Base-by-base conservation (phyloP, 2,113 vertebrate genomes). In the Saimiri boliviensis region DNA sequence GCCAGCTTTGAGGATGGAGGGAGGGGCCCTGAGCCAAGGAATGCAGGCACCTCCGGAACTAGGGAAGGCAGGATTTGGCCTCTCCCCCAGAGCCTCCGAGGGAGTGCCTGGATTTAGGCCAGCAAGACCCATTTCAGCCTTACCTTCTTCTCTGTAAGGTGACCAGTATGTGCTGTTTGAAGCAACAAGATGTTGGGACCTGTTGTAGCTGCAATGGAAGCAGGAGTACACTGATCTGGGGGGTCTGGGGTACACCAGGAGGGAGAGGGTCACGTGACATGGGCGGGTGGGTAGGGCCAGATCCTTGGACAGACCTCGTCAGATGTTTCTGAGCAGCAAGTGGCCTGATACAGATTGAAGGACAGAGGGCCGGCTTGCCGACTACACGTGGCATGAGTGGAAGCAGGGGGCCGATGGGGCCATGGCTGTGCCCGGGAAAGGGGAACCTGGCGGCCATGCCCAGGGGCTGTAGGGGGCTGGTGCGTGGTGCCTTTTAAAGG, bases 381-480 rank as follows among this genome's bases (percentile, higher is more conserved):
- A 9, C 1, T 20, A 6, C 16, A 58, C 5, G 30, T 8, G 70
- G 19, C 86, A 23, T 6, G 70, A 30, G 40, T 13, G 1, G 52
- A 27, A 42, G 37, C 70, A 19, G 16, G 27, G 9, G 2, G 19
- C 19, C 11, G 0, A 0, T n/a, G 35, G 76, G 47, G 12, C 8
- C 32, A 8, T 7, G 1, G 88, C 42, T 17, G n/a, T 4, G n/a
- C 1, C 10, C 14, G 0, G 73, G n/a, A 40, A 6, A 13, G 23
- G 37, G n/a, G 76, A 63, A 0, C 6, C 25, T 0, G 45, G 40
- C 1, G 1, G 8, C 19, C 12, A 3, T 12, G 8, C 16, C 1
- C 20, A 20, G 42, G 4, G 14, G 23, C 79, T 14, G 21, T 1
- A 2, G 2, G 1, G 6, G 14, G 58, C 71, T 42, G n/a, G 58